phyloP scores from a whole-genome alignment of 2,888 invertebrate species.

The Leptinotarsa rubiginosa region DNA sequence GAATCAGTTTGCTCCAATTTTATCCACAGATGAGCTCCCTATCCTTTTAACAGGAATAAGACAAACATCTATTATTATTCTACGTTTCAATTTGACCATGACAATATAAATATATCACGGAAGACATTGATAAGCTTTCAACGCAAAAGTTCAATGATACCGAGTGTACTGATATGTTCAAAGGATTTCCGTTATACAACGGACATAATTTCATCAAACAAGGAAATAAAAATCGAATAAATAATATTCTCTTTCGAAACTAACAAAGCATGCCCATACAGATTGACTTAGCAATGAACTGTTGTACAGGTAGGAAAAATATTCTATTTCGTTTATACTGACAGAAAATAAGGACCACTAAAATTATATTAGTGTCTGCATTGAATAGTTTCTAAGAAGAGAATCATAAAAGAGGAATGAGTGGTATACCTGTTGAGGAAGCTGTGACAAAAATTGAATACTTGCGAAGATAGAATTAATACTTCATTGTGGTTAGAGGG shows the following conservation, averaged over 20 bases:
- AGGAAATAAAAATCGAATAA: slow-evolving; percentile 4
- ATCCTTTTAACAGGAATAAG: too few relatives aligned
- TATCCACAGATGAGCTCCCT: too few relatives aligned
- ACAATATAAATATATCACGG: not conserved
- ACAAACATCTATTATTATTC: not conserved
- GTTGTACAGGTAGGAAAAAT: not conserved
- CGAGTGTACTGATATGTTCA: slow-evolving; percentile 1
- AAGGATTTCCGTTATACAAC: slow-evolving; percentile 8
- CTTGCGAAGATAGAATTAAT: too few relatives aligned
- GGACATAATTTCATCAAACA: not conserved
- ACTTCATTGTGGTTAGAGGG: too few relatives aligned
- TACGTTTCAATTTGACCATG: not conserved
- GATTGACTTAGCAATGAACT: not conserved
- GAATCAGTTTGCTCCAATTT: too few relatives aligned
- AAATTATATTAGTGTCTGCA: too few relatives aligned
- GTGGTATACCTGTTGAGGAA: too few relatives aligned
- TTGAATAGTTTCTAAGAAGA: too few relatives aligned
- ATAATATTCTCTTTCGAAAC: not conserved
- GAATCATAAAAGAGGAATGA: too few relatives aligned
- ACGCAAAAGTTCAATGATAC: slow-evolving; percentile 10
- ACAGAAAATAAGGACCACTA: too few relatives aligned
- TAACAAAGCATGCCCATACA: slow-evolving; percentile 1
- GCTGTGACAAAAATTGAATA: too few relatives aligned
- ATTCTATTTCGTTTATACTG: too few relatives aligned
- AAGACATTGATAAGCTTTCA: slow-evolving; percentile 3